phyloP scores from a whole-genome alignment of 2,797 vertebrate genomes.

The Phrynocephalus guinanensis region DNA sequence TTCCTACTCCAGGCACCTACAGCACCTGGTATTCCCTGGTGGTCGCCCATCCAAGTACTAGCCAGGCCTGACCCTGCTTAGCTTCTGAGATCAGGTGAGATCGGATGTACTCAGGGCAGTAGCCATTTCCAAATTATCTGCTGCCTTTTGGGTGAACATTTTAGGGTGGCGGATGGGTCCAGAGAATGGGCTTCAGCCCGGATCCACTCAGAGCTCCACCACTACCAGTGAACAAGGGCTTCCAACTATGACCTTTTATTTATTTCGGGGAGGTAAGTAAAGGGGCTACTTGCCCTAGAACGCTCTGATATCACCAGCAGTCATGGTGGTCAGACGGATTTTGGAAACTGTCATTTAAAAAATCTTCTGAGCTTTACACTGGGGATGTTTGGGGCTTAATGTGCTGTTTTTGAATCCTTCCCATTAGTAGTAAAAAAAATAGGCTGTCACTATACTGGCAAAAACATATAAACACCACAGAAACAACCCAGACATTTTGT shows the following conservation, averaged over 20 bases:
- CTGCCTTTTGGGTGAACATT: neutral
- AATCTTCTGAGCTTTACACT: neutral
- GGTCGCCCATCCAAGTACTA: too few relatives aligned
- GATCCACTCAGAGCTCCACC: too few relatives aligned
- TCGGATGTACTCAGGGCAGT: neutral
- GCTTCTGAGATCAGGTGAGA: neutral
- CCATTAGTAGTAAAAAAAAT: too few relatives aligned
- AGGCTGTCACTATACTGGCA: too few relatives aligned
- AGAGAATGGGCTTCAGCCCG: too few relatives aligned
- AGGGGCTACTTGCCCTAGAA: neutral
- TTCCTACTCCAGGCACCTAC: too few relatives aligned
- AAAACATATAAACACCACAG: too few relatives aligned
- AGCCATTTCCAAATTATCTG: neutral
- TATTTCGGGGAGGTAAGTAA: neutral
- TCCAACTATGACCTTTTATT: too few relatives aligned
- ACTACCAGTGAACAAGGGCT: too few relatives aligned
- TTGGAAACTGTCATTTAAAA: neutral
- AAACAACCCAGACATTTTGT: too few relatives aligned
- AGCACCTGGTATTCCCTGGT: neutral
- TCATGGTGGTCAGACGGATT: neutral
- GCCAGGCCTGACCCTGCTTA: too few relatives aligned
- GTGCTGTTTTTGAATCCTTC: neutral
- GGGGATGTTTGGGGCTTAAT: neutral
- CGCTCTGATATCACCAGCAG: neutral
- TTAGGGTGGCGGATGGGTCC: neutral